Base-by-base conservation (phyloP, 2,888 invertebrate genomes). In the Neria commutata region DNA sequence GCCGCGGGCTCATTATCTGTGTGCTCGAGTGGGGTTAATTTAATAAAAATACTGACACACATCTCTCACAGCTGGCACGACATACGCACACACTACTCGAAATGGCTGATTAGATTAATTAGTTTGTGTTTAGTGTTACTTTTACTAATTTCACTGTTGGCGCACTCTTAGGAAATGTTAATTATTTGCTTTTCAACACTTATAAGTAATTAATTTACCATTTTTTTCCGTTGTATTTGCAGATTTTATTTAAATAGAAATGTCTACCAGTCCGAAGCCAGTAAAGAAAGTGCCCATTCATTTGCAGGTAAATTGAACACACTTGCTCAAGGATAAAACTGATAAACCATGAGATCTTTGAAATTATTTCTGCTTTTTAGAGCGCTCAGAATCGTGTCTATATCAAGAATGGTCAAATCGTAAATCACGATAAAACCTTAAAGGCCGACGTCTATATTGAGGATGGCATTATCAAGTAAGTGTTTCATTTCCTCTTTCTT, bases 271-370 rank as follows among this genome's bases (percentile, higher is more conserved):
- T 65, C 80, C 87, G 73, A 92, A 92, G 68, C 94, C 94, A 67
- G 94, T 95, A 69, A 95, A 95, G 84, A 95, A 96, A 85, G 94
- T 95, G 62, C 95, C 95, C 60, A 94, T 96, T 80, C 95, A 96
- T 84, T 86, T 94, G 77, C 93, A 94, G 89, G 91, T 95, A 83
- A 87, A 14, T 55, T n/a, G n/a, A 37, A 4, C n/a, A 14, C n/a
- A n/a, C n/a, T n/a, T 37, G 29, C 29, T 29, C 11, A 29, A 6
- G 11, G n/a, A n/a, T n/a, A n/a, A n/a, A n/a, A 8, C 6, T 11
- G 29, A 29, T 6, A 8, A 29, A 8, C 29, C 29, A 29, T 29
- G 6, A n/a, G 29, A 50, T 19, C 14, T 24, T 23, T 33, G 29
- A 23, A 33, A 42, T 17, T 33, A 48, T 48, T n/a, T 54, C 2